Base-by-base conservation (phyloP, 2,113 vertebrate species). In the Rhinoderma darwinii region DNA sequence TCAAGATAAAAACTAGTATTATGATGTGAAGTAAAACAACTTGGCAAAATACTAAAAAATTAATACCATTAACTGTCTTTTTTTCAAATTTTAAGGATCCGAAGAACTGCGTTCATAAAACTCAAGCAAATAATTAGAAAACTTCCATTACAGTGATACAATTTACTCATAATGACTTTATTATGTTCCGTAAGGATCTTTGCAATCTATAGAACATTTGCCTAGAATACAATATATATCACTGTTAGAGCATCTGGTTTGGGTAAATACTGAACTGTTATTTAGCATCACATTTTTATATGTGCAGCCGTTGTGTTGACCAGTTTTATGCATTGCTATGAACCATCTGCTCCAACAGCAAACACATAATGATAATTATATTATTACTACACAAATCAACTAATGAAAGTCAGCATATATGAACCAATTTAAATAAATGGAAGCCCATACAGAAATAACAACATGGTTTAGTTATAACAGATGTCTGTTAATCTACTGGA, bases 401-500 rank as follows among this genome's bases (percentile, higher is more conserved):
- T 84, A 84, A 47, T 84, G 51, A 84, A 76, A 63, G 25, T 84
- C 51, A 84, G 75, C 54, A 56, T 77, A 84, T 84, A 84, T 84
- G 54, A 63, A 63, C 76, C 63, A 2, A 77, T 63, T 77, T 39
- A 41, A 84, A 77, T 63, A 76, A 84, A 84, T 63, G 73, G 83
- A 44, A 66, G 5, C n/a, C 35, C 27, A 39, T 30, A 11, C 35
- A 43, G 51, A 56, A 54, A 66, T 32, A 83, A 70, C 27, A 83
- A 20, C 47, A 43, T 25, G 41, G 30, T 73, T 56, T 54, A 35
- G 22, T 75, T 27, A 27, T 20, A 75, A 41, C 70, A 84, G 83
- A 84, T 84, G 70, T 75, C 70, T 84, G n/a, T 59, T 50, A 61
- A 59, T 75, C 17, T 43, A 39, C 15, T 17, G 30, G 2, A 74